phyloP scores from a whole-genome alignment of 35 echinoderm and acorn worm species.

The Hemicentrotus pulcherrimus region DNA sequence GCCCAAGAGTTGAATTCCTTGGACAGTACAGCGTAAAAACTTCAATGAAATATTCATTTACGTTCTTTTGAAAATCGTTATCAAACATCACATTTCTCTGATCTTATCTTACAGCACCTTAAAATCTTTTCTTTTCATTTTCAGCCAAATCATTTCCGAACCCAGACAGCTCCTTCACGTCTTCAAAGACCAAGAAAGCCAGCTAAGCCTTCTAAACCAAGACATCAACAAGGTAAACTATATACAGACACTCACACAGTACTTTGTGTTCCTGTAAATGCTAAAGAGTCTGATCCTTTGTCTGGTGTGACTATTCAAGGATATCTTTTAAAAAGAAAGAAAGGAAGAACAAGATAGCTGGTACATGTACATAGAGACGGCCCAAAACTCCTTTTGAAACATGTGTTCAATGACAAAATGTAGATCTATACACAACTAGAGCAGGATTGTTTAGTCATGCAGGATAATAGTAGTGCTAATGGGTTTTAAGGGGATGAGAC shows the following conservation, averaged over 20 bases:
- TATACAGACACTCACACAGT: too few species aligned
- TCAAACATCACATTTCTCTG: too few species aligned
- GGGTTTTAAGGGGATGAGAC: neutral
- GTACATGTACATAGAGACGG: neutral
- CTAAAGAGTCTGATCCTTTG: too few species aligned
- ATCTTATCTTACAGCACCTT: too few species aligned
- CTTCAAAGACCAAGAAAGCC: neutral
- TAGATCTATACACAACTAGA: neutral
- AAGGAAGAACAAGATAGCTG: neutral
- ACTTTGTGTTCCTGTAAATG: neutral
- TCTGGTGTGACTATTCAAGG: neutral
- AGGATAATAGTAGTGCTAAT: neutral
- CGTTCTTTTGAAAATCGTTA: too few species aligned
- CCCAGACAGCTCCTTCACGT: slow-evolving; percentile 26
- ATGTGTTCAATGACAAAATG: too few species aligned
- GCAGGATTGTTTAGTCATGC: neutral
- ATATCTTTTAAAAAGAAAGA: neutral
- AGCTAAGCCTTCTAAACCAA: neutral
- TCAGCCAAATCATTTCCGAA: slow-evolving; percentile 48
- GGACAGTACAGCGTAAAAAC: too few species aligned
- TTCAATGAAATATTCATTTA: too few species aligned
- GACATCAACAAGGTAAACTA: neutral
- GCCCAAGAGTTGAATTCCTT: too few species aligned
- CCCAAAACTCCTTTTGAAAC: neutral
- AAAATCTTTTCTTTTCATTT: neutral